Evolutionary conservation across 2,113 vertebrate species (phyloP), one percentile per base, ranked within the genome.

Genomic region (Cryptotis parvus): DNA sequence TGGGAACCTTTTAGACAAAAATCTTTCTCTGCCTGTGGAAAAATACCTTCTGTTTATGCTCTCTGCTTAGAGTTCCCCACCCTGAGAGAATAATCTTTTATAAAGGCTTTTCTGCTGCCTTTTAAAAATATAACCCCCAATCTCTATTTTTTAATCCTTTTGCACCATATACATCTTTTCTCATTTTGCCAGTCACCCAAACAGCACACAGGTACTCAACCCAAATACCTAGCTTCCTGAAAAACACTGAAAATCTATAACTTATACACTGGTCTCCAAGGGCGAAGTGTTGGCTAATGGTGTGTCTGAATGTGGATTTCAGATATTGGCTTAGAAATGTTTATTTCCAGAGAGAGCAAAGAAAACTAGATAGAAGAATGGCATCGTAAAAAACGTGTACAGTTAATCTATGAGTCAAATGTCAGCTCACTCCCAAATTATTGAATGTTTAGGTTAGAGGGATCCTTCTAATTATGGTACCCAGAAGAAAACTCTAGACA

Each of bases 241-340:
- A 94, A 72, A 24, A 37, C 29, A 33, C 81, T 90, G 89, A 79
- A 84, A 87, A 92, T 91, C 84, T 94, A 52, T 95, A 94, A 80
- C 39, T 49, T 76, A 52, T 39, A 41, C 45, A 41, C 27, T 91
- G 39, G 43, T 84, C 94, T 93, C 87, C 35, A 93, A 93, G 75
- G 82, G 55, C 92, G 87, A 94, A 88, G 61, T 89, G 72, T 90
- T 94, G 33, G 55, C 73, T 93, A 94, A 90, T 92, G 90, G 94
- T 89, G 72, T 92, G 63, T 87, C 93, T 94, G 82, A 94, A 35
- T 65, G 45, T 93, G 24, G 26, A 63, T 94, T 94, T 94, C 83
- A 96, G 87, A 94, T 94, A 94, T 86, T 74, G 9, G 65, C 68
- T 91, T 87, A 82, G 37, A 91, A 89, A 81, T 78, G 35, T 75